phyloP scores from a whole-genome alignment of 1,140 invertebrate species.

The Linepithema humile region DNA sequence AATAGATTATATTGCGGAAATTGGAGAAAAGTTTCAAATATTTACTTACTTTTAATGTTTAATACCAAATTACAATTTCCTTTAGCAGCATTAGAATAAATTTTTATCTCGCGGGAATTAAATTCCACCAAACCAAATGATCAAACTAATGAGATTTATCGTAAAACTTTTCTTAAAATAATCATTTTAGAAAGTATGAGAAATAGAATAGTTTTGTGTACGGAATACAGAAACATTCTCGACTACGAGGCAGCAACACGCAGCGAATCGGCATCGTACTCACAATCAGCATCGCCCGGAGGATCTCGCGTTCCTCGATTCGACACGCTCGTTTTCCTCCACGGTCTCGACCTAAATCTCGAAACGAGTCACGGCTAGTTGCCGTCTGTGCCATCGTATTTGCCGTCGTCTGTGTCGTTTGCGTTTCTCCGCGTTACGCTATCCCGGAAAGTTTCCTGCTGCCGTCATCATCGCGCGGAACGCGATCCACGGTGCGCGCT shows the following conservation, averaged over 20 bases:
- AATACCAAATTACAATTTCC: no score
- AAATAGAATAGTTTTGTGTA: neutral
- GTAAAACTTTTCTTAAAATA: no score
- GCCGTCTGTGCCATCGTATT: neutral
- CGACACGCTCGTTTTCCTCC: slow-evolving; percentile 60
- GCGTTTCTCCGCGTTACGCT: neutral
- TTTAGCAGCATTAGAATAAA: no score
- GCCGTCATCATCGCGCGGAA: neutral
- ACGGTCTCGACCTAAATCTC: slow-evolving; percentile 44
- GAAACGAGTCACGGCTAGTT: slow-evolving; percentile 55
- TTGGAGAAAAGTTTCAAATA: no score
- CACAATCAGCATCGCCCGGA: neutral
- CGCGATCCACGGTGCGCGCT: slow-evolving; percentile 3
- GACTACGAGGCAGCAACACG: neutral
- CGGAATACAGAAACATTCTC: neutral
- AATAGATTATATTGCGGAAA: no score
- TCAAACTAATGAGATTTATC: no score
- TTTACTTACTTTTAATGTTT: no score
- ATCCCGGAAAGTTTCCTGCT: neutral
- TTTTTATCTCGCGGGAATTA: neutral
- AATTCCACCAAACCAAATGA: no score
- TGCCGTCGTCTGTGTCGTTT: neutral
- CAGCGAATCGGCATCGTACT: slow-evolving; percentile 3
- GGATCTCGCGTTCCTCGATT: slow-evolving; percentile 32
- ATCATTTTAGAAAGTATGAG: no score